Evolutionary conservation across 2,888 invertebrate species (phyloP).

Genomic region (Lutraria lutraria): DNA sequence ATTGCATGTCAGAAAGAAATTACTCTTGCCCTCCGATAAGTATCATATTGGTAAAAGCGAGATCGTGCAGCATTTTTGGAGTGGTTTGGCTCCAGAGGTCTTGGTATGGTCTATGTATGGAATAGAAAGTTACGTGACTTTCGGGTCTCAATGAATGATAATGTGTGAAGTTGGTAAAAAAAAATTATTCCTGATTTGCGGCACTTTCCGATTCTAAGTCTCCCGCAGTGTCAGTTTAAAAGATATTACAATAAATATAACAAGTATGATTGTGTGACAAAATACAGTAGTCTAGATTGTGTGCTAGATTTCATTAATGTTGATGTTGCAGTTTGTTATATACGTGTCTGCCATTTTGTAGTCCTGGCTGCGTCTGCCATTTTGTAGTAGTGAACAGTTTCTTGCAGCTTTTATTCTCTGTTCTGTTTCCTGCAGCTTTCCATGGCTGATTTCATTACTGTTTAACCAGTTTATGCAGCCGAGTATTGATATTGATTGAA

Average conservation of each 20-base stretch:
- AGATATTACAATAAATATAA: no score
- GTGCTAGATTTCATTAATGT: background rate
- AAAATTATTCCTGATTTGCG: background rate
- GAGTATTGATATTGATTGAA: background rate
- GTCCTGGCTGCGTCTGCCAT: background rate
- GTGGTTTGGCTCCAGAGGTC: conserved; percentile 39
- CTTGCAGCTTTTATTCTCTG: background rate
- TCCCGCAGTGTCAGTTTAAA: no score
- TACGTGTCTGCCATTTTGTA: background rate
- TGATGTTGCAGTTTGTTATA: conserved; percentile 1
- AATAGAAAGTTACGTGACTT: background rate
- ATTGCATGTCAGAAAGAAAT: conserved; percentile 44
- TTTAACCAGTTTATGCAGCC: background rate
- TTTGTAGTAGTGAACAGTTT: conserved; percentile 2
- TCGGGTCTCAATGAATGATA: background rate
- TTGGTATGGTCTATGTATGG: background rate
- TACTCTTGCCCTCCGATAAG: conserved; percentile 41
- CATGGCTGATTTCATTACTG: background rate
- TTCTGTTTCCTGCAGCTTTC: background rate
- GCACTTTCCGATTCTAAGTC: background rate
- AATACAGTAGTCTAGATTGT: background rate
- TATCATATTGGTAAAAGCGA: conserved; percentile 35
- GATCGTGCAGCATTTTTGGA: conserved; percentile 27
- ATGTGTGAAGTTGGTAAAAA: conserved; percentile 2
- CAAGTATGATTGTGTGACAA: background rate